Evolutionary conservation across 2,888 invertebrate species (phyloP).

Genomic region (Sinotaia quadrata): DNA sequence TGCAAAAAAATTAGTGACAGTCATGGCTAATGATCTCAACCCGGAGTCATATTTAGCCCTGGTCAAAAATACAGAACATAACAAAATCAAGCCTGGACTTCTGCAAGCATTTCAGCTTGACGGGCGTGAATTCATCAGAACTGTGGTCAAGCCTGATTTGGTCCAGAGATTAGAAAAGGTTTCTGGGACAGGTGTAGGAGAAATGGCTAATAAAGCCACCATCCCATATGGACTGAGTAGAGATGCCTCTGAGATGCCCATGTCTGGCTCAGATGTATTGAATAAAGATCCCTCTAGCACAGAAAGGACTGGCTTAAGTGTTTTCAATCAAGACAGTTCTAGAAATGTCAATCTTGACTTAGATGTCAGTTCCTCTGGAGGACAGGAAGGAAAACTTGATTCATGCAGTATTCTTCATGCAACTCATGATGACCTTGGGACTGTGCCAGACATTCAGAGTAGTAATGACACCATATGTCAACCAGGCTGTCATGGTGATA

Average conservation of each 20-base stretch:
- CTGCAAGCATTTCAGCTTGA: constrained; percentile 83
- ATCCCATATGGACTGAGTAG: too few relatives aligned
- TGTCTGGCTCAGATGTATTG: too few relatives aligned
- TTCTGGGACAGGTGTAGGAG: neutral
- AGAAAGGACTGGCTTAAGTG: too few relatives aligned
- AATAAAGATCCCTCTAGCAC: too few relatives aligned
- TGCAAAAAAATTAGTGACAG: constrained; percentile 78
- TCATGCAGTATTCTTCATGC: too few relatives aligned
- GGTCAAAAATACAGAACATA: constrained; percentile 83
- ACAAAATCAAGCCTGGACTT: constrained; percentile 78
- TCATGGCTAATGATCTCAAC: constrained; percentile 96
- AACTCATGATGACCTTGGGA: too few relatives aligned
- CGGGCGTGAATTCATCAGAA: constrained; percentile 88
- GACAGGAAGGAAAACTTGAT: neutral
- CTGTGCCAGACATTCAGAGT: too few relatives aligned
- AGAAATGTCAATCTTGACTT: too few relatives aligned
- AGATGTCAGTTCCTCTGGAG: neutral
- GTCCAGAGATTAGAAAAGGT: constrained; percentile 29
- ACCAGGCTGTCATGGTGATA: neutral
- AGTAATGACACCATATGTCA: too few relatives aligned
- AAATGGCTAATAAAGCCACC: neutral
- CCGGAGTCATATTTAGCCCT: constrained; percentile 93
- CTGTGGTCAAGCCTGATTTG: constrained; percentile 76
- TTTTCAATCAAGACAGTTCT: too few relatives aligned
- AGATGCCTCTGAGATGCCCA: too few relatives aligned